Base-by-base conservation (phyloP, 2,113 vertebrate genomes). In the Mormoops blainvillei region DNA sequence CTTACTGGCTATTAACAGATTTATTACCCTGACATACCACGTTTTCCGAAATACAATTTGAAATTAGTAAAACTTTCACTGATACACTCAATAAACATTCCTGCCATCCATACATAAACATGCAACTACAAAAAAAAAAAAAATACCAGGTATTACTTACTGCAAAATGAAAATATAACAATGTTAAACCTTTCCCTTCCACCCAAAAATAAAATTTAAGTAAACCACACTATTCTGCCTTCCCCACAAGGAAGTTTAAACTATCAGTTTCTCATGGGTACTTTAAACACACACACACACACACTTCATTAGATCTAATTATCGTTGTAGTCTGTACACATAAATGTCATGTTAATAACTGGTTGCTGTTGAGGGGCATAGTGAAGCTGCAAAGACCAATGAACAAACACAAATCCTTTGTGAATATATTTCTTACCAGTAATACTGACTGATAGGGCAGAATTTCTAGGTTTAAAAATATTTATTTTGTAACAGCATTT, bases 11-110 rank as follows among this genome's bases (percentile, higher is more conserved):
- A 14, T 65, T 93, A 82, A 89, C 38, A 56, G 33, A 97, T 89
- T 43, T 28, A 88, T 91, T 96, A 94, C n/a, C 65, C 1, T 81
- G 93, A 68, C 54, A 2, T 58, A 84, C 88, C 76, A 93, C 2
- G 38, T 96, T 73, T 96, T 87, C 50, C 81, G 65, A 87, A 96
- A 81, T 65, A 86, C 5, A 94, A 19, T 7, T 96, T 97, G 52
- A 95, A n/a, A 71, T n/a, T 65, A 74, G 82, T 70, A 91, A 81
- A 88, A 91, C 19, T 73, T 63, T 94, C 70, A 92, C 18, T 41
- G 20, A 80, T 16, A 82, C 12, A 68, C 33, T 94, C 41, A 91
- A 18, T 73, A 82, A 41, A 81, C 33, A 85, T 68, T 36, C 28
- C 45, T 43, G 8, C 33, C 50, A 90, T 52, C 20, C n/a, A 92